Percentiles rank a stretch among this genome's conserved stretches.
Evolutionary conservation across 2,113 vertebrate genomes (phyloP).

Genomic region (Jacana jacana): DNA sequence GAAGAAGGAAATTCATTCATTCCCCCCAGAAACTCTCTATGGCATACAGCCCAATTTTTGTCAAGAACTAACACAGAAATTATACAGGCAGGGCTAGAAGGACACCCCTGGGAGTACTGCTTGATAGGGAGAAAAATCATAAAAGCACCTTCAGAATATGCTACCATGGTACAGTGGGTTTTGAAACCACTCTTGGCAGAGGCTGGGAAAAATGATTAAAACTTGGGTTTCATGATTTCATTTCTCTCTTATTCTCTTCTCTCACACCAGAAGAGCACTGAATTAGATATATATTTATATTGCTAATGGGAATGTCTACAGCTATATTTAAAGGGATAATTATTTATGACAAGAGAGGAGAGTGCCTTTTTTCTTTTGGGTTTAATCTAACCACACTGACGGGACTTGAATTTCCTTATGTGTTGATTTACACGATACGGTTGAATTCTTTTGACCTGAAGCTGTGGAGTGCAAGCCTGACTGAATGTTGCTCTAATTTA

Average conservation of each 20-base stretch:
- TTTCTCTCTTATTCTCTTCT: not conserved
- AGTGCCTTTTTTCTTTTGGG: not conserved
- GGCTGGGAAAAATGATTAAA: not conserved
- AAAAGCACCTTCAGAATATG: not conserved
- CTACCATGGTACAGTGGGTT: not conserved
- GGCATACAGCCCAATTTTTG: not conserved
- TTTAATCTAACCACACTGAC: not conserved
- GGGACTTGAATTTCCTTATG: not conserved
- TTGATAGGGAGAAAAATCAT: not conserved
- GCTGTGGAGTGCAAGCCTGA: not conserved
- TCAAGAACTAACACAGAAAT: not conserved
- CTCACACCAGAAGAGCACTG: not conserved
- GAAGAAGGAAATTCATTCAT: not conserved
- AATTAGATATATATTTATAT: not conserved
- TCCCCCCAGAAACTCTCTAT: not conserved
- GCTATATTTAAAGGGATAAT: not conserved
- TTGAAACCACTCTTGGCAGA: not conserved
- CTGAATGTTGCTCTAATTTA: not conserved
- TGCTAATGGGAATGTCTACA: not conserved
- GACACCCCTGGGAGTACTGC: not conserved
- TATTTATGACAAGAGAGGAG: not conserved
- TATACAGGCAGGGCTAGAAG: not conserved
- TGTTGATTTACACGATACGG: not conserved
- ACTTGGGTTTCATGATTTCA: not conserved
- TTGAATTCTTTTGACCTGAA: not conserved